Conservation (phyloP, 2,888 invertebrate genomes). For the Disparrhopalites patrizii region DNA sequence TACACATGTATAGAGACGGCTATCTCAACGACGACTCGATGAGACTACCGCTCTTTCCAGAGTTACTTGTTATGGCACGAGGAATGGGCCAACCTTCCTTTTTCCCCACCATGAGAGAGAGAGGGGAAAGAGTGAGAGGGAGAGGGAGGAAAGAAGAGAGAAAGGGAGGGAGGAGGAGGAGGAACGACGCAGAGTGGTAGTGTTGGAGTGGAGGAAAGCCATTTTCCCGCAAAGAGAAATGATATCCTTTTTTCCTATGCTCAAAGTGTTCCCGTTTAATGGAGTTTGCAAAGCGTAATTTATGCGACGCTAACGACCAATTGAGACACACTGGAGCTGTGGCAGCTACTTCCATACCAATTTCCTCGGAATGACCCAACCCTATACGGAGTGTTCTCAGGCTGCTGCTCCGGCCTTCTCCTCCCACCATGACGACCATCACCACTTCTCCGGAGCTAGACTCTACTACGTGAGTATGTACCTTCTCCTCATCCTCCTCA, state of each 20-base stretch:
- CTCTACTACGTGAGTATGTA: too few relatives aligned
- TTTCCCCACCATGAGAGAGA: not conserved
- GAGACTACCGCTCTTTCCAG: not conserved
- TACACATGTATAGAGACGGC: not conserved
- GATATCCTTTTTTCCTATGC: constrained; percentile 11
- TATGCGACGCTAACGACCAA: constrained; percentile 48
- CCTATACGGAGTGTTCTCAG: too few relatives aligned
- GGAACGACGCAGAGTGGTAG: too few relatives aligned
- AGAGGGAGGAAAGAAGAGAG: constrained; percentile 9
- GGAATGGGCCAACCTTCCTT: not conserved
- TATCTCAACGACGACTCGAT: not conserved
- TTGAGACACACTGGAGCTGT: constrained; percentile 42
- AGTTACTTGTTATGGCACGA: constrained; percentile 9
- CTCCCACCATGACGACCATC: too few relatives aligned
- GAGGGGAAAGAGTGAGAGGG: not conserved
- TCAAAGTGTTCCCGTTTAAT: constrained; percentile 33
- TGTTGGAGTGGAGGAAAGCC: not conserved
- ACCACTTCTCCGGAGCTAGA: too few relatives aligned
- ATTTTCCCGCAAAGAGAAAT: constrained; percentile 18
- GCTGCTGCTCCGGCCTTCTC: not conserved
- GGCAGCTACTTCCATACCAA: constrained; percentile 36
- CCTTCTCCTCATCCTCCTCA: too few relatives aligned
- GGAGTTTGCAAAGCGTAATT: constrained; percentile 47
- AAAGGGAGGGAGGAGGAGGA: not conserved
- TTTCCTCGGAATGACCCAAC: constrained; percentile 31